A percentile compares a stretch with the other conserved stretches of the same genome.
Evolutionary conservation across 1,140 invertebrate genomes (phyloP).

Genomic region (Leptinotarsa texana): DNA sequence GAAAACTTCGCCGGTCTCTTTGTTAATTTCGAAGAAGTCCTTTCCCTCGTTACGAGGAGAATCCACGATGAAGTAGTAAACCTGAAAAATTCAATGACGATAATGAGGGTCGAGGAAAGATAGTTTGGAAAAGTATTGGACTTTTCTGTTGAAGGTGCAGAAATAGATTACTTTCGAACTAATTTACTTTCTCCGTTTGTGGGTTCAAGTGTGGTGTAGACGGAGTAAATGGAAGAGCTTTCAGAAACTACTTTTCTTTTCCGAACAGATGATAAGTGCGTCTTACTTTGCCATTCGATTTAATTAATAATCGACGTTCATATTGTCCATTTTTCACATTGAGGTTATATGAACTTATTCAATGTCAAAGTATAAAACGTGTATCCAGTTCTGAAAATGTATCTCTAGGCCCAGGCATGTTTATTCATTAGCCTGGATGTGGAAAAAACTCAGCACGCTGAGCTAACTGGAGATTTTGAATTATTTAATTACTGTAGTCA

Average conservation of each 20-base stretch:
- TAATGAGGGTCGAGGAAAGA: not conserved
- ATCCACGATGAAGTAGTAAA: conserved; percentile 89
- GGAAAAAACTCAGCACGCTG: too few species aligned
- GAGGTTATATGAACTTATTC: too few species aligned
- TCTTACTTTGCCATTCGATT: too few species aligned
- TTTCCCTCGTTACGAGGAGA: conserved; percentile 88
- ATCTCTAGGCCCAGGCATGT: too few species aligned
- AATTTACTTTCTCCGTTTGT: not conserved
- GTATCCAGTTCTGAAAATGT: too few species aligned
- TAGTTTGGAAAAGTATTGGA: not conserved
- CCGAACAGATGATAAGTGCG: not conserved
- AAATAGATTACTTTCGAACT: not conserved
- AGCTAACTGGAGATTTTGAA: too few species aligned
- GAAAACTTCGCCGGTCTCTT: conserved; percentile 90
- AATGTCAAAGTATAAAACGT: too few species aligned
- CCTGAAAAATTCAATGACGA: conserved; percentile 59
- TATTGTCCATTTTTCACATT: too few species aligned
- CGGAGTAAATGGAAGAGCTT: not conserved
- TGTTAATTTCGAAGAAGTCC: conserved; percentile 93
- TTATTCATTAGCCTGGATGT: too few species aligned
- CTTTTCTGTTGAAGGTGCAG: not conserved
- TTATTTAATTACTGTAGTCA: too few species aligned
- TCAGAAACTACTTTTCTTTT: not conserved
- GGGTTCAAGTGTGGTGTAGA: not conserved
- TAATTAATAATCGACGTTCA: too few species aligned